Base-by-base conservation (phyloP, 2,113 vertebrate species). In the Gymnocephalus cernua region DNA sequence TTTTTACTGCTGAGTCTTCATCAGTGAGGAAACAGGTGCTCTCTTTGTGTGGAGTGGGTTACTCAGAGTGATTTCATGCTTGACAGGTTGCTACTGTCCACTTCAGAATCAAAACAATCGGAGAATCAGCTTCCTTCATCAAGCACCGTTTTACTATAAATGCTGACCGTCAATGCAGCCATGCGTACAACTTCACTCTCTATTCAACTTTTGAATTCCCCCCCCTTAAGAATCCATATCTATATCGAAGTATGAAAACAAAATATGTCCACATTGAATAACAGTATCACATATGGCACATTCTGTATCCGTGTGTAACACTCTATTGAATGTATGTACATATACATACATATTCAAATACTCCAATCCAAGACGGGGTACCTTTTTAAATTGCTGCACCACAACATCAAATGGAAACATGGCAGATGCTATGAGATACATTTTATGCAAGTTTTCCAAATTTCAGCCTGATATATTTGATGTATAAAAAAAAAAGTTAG, bases 21-120 rank as follows among this genome's bases (percentile, higher is more conserved):
- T 79, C 72, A 85, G 83, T 50, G 84, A 12, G 73, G 85, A 83
- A 89, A 76, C 93, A 92, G 92, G 89, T 94, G 91, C 73, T 79
- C 77, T 27, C 75, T 67, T 77, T 48, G 73, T 23, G 59, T 79
- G 81, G 86, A 76, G 81, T 74, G 67, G 65, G 75, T 86, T 87
- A 61, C 85, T 61, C 48, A 9, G 75, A 9, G 75, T 74, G 73
- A 86, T 89, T 89, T 89, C 83, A 88, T 79, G 90, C 72, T 69
- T 74, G 85, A 66, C 82, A 73, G 38, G 9, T 67, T 44, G 74
- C 74, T 80, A 53, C 70, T 67, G 64, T 56, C 81, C 71, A 19
- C 73, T 47, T 74, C 64, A 63, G 58, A 50, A 10, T 41, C 10
- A 2, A 11, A 11, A 41, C 38, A 41, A 41, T 41, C 9, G 11